phyloP scores from a whole-genome alignment of 2,113 vertebrate species.

The Pteropus alecto region DNA sequence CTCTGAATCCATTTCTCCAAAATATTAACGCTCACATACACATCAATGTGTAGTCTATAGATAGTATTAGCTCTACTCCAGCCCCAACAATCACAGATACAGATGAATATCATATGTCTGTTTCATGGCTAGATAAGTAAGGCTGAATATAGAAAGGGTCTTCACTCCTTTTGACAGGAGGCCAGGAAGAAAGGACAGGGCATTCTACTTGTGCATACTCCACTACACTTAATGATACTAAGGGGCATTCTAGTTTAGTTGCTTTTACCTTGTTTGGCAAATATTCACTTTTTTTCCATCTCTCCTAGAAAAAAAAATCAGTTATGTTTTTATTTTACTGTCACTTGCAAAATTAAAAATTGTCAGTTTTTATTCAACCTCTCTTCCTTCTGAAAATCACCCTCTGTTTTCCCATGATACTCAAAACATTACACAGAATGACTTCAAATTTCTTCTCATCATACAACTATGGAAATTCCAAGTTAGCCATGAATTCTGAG shows the following conservation, averaged over 20 bases:
- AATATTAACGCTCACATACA: neutral
- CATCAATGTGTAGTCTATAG: neutral
- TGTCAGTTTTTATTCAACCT: neutral
- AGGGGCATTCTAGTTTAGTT: neutral
- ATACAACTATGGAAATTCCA: neutral
- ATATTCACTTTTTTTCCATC: neutral
- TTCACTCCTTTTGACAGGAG: neutral
- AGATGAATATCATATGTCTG: too few species aligned
- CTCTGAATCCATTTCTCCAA: neutral
- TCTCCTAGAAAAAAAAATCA: neutral
- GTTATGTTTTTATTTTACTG: neutral
- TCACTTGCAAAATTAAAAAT: neutral
- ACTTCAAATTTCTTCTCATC: neutral
- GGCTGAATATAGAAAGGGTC: neutral
- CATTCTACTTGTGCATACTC: neutral
- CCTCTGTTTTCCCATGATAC: neutral
- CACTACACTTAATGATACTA: neutral
- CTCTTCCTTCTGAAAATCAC: neutral
- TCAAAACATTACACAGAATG: neutral
- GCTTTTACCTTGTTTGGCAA: neutral
- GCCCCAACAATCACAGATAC: neutral
- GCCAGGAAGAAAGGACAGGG: too few species aligned
- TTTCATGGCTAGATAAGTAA: neutral
- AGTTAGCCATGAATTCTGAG: neutral
- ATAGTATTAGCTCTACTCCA: neutral